Evolutionary conservation across 1,140 invertebrate species (phyloP).

Genomic region (Cataglyphis hispanica): DNA sequence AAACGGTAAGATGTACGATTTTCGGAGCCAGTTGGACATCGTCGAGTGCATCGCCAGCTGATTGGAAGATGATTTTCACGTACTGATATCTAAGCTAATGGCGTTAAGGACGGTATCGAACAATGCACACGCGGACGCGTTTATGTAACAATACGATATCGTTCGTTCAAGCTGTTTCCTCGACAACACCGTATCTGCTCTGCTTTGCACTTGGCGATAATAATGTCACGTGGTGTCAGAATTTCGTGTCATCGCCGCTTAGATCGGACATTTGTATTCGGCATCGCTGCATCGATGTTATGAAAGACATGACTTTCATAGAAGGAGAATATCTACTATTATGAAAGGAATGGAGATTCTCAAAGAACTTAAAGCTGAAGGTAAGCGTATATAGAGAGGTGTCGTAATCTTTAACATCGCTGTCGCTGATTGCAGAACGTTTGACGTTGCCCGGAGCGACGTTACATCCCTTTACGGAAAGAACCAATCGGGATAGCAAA

Average conservation of each 20-base stretch:
- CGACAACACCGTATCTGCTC: conserved; percentile 10
- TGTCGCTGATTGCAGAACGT: conserved; percentile 47
- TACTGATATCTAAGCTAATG: conserved; percentile 38
- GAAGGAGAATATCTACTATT: background rate
- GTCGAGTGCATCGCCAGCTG: conserved; percentile 41
- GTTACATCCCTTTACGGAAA: conserved; percentile 26
- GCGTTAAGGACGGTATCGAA: conserved; percentile 19
- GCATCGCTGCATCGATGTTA: background rate
- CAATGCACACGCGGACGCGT: background rate
- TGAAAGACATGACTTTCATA: background rate
- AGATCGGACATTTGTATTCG: no score
- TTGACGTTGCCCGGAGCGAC: conserved; percentile 33
- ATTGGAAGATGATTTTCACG: conserved; percentile 41
- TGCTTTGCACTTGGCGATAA: background rate
- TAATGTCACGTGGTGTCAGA: conserved; percentile 19
- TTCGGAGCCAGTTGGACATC: conserved; percentile 62
- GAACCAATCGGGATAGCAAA: background rate
- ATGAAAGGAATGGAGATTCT: background rate
- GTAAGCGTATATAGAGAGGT: conserved; percentile 3
- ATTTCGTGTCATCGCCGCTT: conserved; percentile 16
- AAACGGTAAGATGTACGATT: conserved; percentile 68
- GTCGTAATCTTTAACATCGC: conserved; percentile 47
- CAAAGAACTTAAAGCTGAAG: background rate
- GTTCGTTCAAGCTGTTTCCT: conserved; percentile 27
- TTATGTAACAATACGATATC: conserved; percentile 1